These are phyloP conservation scores for Periparus ater DNA, from an alignment of 2,797 vertebrate genomes.

Conservation along the genomic window DNA sequence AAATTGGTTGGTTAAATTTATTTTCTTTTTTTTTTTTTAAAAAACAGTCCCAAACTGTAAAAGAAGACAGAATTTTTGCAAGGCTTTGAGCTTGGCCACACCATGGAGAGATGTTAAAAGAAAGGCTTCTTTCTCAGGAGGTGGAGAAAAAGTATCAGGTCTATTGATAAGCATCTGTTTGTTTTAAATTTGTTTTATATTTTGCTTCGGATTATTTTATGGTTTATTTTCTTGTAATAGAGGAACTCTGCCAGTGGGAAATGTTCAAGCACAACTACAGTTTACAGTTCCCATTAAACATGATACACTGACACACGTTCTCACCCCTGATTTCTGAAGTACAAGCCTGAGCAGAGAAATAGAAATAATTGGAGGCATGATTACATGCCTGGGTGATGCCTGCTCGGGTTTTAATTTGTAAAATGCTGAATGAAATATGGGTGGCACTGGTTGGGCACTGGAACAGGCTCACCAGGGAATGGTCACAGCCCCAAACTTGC, in stretches of 20 bases:
- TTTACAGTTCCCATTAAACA: background rate
- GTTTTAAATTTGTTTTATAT: background rate
- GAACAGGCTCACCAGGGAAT: background rate
- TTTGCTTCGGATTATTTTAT: slow-evolving; percentile 11
- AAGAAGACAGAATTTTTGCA: background rate
- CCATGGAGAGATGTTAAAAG: background rate
- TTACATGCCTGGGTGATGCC: background rate
- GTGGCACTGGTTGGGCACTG: background rate
- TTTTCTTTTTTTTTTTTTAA: background rate
- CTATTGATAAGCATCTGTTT: background rate
- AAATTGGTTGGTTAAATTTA: background rate
- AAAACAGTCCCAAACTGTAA: background rate
- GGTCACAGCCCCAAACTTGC: background rate
- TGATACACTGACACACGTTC: background rate
- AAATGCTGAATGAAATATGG: background rate
- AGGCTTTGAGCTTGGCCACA: background rate
- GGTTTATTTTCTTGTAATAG: background rate
- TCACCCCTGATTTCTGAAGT: background rate
- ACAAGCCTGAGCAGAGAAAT: background rate
- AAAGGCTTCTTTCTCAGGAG: background rate
- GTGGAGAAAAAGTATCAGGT: background rate
- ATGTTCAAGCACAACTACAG: background rate
- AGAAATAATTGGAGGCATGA: background rate
- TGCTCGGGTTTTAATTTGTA: background rate
- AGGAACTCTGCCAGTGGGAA: background rate